These are phyloP conservation scores for Pseudorectes ferrugineus DNA, from an alignment of 2,113 vertebrate species.

Conservation along the genomic window DNA sequence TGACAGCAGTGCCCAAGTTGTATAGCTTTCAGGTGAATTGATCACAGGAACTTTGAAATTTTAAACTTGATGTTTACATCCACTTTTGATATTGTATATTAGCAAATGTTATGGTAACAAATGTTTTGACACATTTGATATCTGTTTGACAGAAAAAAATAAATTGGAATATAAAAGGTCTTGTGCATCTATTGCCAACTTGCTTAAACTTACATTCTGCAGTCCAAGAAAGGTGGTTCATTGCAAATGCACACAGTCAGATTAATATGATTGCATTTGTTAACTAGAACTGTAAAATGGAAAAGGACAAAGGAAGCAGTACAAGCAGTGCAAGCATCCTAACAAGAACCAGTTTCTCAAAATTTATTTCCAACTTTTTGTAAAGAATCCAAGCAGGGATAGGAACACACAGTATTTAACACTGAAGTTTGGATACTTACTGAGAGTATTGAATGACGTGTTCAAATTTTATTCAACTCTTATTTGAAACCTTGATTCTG, in stretches of 20 bases:
- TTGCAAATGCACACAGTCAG: neutral
- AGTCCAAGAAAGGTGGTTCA: neutral
- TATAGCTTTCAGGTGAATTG: neutral
- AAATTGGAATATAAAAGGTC: conserved; percentile 31
- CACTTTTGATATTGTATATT: conserved; percentile 13
- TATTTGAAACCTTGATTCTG: neutral
- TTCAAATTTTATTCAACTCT: neutral
- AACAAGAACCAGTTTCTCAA: neutral
- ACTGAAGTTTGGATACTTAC: neutral
- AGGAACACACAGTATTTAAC: neutral
- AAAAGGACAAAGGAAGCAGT: conserved; percentile 7
- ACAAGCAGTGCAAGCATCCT: neutral
- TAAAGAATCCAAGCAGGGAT: neutral
- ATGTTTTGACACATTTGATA: conserved; percentile 2
- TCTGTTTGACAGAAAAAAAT: conserved; percentile 27
- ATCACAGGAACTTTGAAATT: neutral
- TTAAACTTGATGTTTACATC: conserved; percentile 53
- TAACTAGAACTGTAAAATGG: neutral
- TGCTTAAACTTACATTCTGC: neutral
- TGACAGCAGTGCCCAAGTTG: neutral
- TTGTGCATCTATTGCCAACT: neutral
- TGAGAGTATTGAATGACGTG: neutral
- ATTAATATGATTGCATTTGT: neutral
- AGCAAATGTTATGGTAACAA: neutral
- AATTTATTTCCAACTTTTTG: neutral